Evolutionary conservation across 2,113 vertebrate genomes (phyloP), one percentile per base, ranked within the genome.

Genomic region (Orientallactaga bullata): DNA sequence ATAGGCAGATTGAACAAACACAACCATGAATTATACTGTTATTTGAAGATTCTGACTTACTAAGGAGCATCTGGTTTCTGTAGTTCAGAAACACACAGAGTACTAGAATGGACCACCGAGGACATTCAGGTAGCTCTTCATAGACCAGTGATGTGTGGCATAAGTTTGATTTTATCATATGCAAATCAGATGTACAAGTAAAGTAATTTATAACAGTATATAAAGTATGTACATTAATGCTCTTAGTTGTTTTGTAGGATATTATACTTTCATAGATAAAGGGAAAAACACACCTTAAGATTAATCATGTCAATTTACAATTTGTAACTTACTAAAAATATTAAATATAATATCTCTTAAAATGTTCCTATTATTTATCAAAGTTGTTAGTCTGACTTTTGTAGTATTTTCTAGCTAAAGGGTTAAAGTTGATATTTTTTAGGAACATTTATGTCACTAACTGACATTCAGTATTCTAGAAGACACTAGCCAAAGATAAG

Each of bases 401-500:
- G 8, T 47, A 47, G 8, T 47, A 47, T 47, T 47, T 47, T 47
- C 5, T 47, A 47, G 42, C 42, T 47, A 47, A 47, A 47, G 42
- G 42, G 42, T 47, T 47, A 47, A 5, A 47, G 42, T 47, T 47
- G 42, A 8, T 47, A 47, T 47, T 5, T 47, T 47, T 47, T 47
- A 47, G 42, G 42, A 47, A 47, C 7, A 23, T 28, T 93, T 92
- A 61, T 80, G 39, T 76, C 61, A 87, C 23, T 24, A 79, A 78
- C 73, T 78, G 90, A 42, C 35, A 91, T 91, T 93, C 30, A 30
- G 2, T 61, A 74, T 90, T 84, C 71, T 89, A 16, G 72, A 79
- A 94, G 88, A 88, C 30, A 17, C 7, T 55, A 55, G 17, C 2
- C 65, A 60, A 89, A 89, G 87, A 32, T n/a, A 92, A 89, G 63